Evolutionary conservation across 2,797 vertebrate species (phyloP), one percentile per base, ranked within the genome.

Genomic region (Brachymystax lenok): DNA sequence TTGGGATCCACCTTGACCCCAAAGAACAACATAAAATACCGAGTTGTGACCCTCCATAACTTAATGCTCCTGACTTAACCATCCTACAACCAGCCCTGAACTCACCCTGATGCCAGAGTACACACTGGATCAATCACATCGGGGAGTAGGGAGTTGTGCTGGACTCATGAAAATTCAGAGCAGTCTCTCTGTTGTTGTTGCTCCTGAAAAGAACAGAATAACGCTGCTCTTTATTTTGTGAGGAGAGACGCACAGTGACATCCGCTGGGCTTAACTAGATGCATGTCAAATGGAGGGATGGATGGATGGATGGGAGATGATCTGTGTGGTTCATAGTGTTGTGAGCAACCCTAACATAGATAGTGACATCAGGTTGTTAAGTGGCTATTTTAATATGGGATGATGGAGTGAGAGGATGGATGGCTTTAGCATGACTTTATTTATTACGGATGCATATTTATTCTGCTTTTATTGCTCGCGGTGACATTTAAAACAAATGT

Each of bases 151-250:
- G 82, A 76, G 79, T 24, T 50, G 82, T 80, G 81, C 79, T 80
- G 79, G 64, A 80, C 93, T 94, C 90, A 94, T 94, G 92, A 93
- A 95, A 93, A 94, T 93, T 93, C 92, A 94, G 86, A 33, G 66
- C 85, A 89, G 86, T 59, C 75, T 46, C 40, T 85, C 72, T 89
- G 89, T 88, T 88, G 88, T 91, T 92, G 80, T 83, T 74, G 51
- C 74, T 72, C 74, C 66, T 40, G 52, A 79, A 91, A 12, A 84
- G 83, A 78, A 84, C 82, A 33, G 71, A 68, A 64, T 24, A 80
- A 68, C 71, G 71, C 33, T 63, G 75, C 33, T 83, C 83, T n/a
- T 69, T 76, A 30, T 68, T 74, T 76, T 77, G 67, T 52, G 59
- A n/a, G 77, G 79, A 59, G 56, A 59, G 56, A 86, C 77, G 81